Evolutionary conservation across 2,888 invertebrate genomes (phyloP).

Genomic region (Galerucella calmariensis): DNA sequence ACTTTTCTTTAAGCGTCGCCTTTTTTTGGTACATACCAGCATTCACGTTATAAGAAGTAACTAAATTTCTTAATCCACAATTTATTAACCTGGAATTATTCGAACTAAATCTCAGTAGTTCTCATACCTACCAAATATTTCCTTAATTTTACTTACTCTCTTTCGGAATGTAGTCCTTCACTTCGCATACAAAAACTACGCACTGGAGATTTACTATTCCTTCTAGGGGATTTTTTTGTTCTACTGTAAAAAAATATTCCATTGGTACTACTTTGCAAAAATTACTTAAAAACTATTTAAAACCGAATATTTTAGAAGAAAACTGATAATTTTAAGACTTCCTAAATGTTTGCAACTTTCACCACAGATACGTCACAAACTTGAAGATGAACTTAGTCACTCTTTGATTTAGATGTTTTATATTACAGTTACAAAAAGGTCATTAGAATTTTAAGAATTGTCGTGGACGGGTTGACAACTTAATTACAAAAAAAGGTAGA

Average conservation of each 20-base stretch:
- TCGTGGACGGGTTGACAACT: no score
- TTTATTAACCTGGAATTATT: constrained; percentile 43
- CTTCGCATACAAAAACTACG: constrained; percentile 28
- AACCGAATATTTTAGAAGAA: no score
- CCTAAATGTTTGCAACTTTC: no score
- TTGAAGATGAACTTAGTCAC: no score
- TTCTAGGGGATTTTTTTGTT: constrained; percentile 22
- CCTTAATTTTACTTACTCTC: constrained; percentile 37
- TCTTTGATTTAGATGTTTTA: no score
- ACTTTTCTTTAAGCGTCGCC: constrained; percentile 14
- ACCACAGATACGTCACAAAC: no score
- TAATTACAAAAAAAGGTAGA: no score
- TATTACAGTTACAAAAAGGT: no score
- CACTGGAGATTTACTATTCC: constrained; percentile 22
- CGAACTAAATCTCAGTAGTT: constrained; percentile 27
- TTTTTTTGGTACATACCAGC: constrained; percentile 28
- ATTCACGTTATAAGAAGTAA: constrained; percentile 38
- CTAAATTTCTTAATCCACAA: constrained; percentile 44
- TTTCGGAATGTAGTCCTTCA: constrained; percentile 38
- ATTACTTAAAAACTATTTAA: no score
- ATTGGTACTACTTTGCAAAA: no score
- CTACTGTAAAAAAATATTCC: background rate
- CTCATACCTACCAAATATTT: constrained; percentile 8
- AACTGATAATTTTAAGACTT: no score
- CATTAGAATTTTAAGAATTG: no score